Base-by-base conservation (phyloP, 2,113 vertebrate genomes). In the Trichomycterus rosablanca region DNA sequence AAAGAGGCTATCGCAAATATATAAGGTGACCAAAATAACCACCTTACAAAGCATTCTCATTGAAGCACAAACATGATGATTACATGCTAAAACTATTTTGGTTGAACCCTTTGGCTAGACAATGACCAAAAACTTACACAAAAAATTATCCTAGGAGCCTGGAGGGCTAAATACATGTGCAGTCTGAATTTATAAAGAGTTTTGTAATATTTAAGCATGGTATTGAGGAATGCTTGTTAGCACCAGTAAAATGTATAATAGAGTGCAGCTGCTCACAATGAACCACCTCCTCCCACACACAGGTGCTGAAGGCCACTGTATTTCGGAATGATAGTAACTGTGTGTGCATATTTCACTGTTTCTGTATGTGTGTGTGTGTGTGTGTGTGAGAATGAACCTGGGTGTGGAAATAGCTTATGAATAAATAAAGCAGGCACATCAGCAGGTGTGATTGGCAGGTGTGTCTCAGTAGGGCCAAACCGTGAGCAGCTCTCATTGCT, bases 361-460 rank as follows among this genome's bases (percentile, higher is more conserved):
- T 23, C 9, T 20, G 50, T 22, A 30, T 22, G 12, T 37, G 30
- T 52, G 19, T 48, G 28, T 20, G 16, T 12, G 12, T 8, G 32
- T 14, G 50, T 12, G 39, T 44, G 15, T 39, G 46, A 28, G 20
- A 61, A 30, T 43, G 37, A 42, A 16, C 30, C n/a, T 4, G 18
- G 12, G 20, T 15, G 14, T n/a, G 32, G 10, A 55, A 35, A 3
- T 6, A 7, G 28, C 4, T 63, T 2, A 20, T 54, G 61, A 54
- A 35, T 63, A 63, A 63, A 35, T 63, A 26, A 63, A 44, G 39
- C 20, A 12, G 30, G 24, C 43, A 19, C 49, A 56, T 51, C 34
- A 65, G 62, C 34, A 56, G 43, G 51, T 64, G 51, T 64, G 42
- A 64, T 55, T 55, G 62, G 32, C 62, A 55, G 51, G 52, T 65